These are phyloP conservation scores for Wasmannia auropunctata DNA, from an alignment of 1,140 invertebrate species.

Conservation along the genomic window DNA sequence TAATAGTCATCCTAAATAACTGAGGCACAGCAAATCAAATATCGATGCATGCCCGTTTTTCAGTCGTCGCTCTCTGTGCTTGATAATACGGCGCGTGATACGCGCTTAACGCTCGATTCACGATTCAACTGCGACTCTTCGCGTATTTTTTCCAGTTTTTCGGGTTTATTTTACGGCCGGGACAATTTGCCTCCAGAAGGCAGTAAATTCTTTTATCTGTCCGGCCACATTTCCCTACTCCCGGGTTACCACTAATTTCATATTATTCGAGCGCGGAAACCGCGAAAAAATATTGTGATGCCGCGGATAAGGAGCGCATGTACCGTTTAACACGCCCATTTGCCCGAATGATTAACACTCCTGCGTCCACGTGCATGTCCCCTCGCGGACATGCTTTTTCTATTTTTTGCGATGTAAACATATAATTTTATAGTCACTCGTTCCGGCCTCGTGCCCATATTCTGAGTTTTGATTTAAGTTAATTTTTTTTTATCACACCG, in stretches of 20 bases:
- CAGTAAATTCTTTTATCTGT: conserved; percentile 54
- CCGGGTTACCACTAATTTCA: conserved; percentile 38
- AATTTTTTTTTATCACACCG: neutral
- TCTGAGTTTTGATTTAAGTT: neutral
- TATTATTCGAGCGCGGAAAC: conserved; percentile 53
- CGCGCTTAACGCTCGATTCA: neutral
- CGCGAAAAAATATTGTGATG: conserved; percentile 52
- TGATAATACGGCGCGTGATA: neutral
- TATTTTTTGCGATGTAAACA: conserved; percentile 42
- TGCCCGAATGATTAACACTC: conserved; percentile 48
- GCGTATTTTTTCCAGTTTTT: conserved; percentile 22
- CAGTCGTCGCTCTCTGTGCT: neutral
- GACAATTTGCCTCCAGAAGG: conserved; percentile 49
- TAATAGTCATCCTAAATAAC: too few species aligned
- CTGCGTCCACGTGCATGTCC: conserved; percentile 1
- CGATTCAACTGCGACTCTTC: neutral
- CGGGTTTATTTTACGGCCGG: conserved; percentile 36
- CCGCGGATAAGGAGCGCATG: conserved; percentile 38
- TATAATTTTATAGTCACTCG: conserved; percentile 38
- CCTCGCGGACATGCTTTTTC: neutral
- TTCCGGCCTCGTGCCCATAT: neutral
- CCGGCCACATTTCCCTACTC: neutral
- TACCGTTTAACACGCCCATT: conserved; percentile 55
- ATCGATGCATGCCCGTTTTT: neutral
- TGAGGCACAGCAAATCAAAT: too few species aligned